Base-by-base conservation (phyloP, 2,113 vertebrate species). In the Neotoma lepida region DNA sequence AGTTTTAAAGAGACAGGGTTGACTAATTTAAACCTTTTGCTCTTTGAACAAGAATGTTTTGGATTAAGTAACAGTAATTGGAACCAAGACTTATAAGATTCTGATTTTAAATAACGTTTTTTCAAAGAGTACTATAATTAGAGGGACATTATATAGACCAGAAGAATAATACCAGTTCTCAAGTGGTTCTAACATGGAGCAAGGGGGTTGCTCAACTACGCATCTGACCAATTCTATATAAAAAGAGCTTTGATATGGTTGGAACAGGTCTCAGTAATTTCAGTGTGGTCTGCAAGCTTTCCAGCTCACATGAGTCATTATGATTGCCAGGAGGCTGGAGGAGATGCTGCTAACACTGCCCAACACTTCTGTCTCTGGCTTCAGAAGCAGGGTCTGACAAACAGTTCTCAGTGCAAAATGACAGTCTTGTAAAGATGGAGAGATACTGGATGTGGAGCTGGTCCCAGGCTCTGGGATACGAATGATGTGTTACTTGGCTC, bases 11-110 rank as follows among this genome's bases (percentile, higher is more conserved):
- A 54, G 1, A 94, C 1, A 56, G 8, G 68, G 39, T 51, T 86
- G 18, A 89, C 64, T 85, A 90, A 84, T 71, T 64, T 88, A 95
- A 93, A 66, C 71, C 49, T 71, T 94, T 64, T 88, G 14, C 76
- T 51, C 9, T 73, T 58, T 94, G 63, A 63, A 85, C 33, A 92
- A 71, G 6, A 86, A 66, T 71, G n/a, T 39, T 61, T 41, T 82
- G 4, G 26, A 82, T 30, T 61, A 82, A 41, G 28, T 6, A 81
- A n/a, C 20, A 82, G 54, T 86, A 46, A 89, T 39, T 71, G n/a
- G 15, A 24, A 74, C 71, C 9, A 88, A 91, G 54, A 71, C 64
- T 22, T 51, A 35, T 12, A 86, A 88, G 92, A 81, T 64, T 73
- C 35, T 71, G 41, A 2, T 84, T 93, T 78, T 56, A 85, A 88